A percentile compares a stretch with the other conserved stretches of the same genome.
Evolutionary conservation across 2,797 vertebrate genomes (phyloP).

Genomic region (Acanthurus lineatus): DNA sequence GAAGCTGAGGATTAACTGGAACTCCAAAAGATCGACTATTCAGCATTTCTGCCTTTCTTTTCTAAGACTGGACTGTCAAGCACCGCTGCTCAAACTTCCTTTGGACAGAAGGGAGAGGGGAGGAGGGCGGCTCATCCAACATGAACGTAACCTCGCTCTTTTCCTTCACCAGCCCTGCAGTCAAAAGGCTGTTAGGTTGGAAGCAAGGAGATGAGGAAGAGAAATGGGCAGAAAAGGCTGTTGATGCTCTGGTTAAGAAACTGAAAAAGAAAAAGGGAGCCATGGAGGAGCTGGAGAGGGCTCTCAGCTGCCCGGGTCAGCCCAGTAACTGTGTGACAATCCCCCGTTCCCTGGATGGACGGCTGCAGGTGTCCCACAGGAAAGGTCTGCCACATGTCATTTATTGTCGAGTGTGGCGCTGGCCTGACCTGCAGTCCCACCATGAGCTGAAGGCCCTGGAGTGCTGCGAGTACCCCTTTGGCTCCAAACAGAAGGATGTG

Average conservation of each 20-base stretch:
- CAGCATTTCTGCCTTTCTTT: constrained; percentile 10
- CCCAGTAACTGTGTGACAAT: constrained; percentile 97
- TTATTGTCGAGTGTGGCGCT: constrained; percentile 97
- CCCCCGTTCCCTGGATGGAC: constrained; percentile 94
- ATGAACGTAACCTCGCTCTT: constrained; percentile 98
- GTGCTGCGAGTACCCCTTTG: constrained; percentile 97
- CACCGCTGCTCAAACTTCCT: constrained; percentile 45
- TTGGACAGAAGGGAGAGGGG: constrained; percentile 53
- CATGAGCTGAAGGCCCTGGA: constrained; percentile 98
- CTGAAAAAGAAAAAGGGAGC: constrained; percentile 97
- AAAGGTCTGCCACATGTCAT: constrained; percentile 96
- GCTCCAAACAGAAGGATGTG: constrained; percentile 98
- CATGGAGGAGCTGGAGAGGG: constrained; percentile 95
- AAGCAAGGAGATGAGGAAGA: constrained; percentile 98
- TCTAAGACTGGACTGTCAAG: constrained; percentile 45
- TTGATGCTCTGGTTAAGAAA: constrained; percentile 95
- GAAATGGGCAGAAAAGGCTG: constrained; percentile 98
- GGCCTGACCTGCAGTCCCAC: constrained; percentile 97
- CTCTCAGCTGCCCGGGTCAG: constrained; percentile 94
- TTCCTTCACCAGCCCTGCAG: constrained; percentile 97
- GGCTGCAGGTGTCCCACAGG: constrained; percentile 96
- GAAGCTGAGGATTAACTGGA: constrained; percentile 47
- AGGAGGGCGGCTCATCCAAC: constrained; percentile 60
- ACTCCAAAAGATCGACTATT: constrained; percentile 14
- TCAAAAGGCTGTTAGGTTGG: constrained; percentile 96